Evolutionary conservation across 2,888 invertebrate species (phyloP).

Genomic region (Acanthosepion pharaonis): DNA sequence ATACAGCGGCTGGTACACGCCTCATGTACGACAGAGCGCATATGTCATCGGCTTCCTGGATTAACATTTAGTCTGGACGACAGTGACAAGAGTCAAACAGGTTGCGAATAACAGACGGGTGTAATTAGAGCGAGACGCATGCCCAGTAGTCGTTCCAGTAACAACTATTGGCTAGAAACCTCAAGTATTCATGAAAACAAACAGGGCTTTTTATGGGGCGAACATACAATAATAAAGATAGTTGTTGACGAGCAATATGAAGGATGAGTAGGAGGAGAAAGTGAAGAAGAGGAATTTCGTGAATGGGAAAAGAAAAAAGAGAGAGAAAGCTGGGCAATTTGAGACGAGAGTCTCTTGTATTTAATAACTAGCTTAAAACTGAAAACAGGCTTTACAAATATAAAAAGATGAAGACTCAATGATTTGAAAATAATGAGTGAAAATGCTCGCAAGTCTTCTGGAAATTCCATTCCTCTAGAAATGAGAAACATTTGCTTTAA

Average conservation of each 20-base stretch:
- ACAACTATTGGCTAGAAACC: neutral
- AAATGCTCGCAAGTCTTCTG: neutral
- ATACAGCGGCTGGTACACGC: too few relatives aligned
- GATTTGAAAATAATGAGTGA: neutral
- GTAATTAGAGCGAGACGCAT: conserved; percentile 13
- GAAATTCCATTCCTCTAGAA: neutral
- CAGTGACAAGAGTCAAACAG: conserved; percentile 2
- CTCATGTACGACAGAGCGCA: conserved; percentile 24
- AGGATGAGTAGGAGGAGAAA: neutral
- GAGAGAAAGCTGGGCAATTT: too few relatives aligned
- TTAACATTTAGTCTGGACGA: neutral
- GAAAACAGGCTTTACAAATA: neutral
- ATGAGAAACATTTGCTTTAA: conserved; percentile 14
- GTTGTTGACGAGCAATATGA: neutral
- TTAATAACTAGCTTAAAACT: too few relatives aligned
- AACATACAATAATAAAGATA: neutral
- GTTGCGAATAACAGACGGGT: conserved; percentile 33
- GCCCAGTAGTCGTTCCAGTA: neutral
- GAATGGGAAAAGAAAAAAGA: too few relatives aligned
- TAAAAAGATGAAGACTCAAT: neutral
- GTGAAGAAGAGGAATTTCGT: too few relatives aligned
- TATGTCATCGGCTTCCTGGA: conserved; percentile 2
- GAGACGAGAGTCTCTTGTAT: too few relatives aligned
- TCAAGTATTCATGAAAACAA: neutral
- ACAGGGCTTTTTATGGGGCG: neutral